Conservation (phyloP, 2,888 invertebrate species). For the Amblyjoppa proteus region DNA sequence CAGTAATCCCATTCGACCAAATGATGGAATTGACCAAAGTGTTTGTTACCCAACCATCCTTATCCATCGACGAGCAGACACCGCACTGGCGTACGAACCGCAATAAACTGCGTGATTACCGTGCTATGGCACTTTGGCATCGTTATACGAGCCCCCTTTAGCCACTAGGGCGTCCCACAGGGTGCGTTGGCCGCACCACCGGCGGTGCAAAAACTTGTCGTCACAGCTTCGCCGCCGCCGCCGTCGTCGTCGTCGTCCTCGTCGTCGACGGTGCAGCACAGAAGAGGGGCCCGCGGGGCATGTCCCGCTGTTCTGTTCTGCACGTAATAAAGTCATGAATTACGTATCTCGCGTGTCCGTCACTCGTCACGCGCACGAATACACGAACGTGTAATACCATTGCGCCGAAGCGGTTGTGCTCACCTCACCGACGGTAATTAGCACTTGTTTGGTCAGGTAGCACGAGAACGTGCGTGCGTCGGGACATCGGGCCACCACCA, state of each 20-base stretch:
- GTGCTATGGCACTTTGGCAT: neutral
- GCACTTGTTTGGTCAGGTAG: conserved; percentile 72
- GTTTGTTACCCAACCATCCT: neutral
- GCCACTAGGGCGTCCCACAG: conserved; percentile 12
- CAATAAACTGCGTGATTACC: neutral
- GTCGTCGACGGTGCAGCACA: conserved; percentile 9
- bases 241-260: neutral
- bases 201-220: conserved; percentile 60
- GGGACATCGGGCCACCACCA: conserved; percentile 63
- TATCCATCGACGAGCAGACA: neutral
- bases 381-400: conserved; percentile 24
- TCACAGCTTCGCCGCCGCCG: conserved; percentile 59
- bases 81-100: neutral
- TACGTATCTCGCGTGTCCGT: conserved; percentile 72
- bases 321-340: conserved; percentile 74
- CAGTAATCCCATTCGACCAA: neutral
- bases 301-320: conserved; percentile 54
- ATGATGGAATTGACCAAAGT: neutral
- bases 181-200: conserved; percentile 25
- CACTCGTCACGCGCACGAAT: conserved; percentile 67
- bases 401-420: conserved; percentile 38
- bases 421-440: conserved; percentile 72
- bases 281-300: conserved; percentile 31
- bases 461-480: conserved; percentile 69
- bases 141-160: conserved; percentile 30